Evolutionary conservation across 2,888 invertebrate species (phyloP).

Genomic region (Apotomis capreana): DNA sequence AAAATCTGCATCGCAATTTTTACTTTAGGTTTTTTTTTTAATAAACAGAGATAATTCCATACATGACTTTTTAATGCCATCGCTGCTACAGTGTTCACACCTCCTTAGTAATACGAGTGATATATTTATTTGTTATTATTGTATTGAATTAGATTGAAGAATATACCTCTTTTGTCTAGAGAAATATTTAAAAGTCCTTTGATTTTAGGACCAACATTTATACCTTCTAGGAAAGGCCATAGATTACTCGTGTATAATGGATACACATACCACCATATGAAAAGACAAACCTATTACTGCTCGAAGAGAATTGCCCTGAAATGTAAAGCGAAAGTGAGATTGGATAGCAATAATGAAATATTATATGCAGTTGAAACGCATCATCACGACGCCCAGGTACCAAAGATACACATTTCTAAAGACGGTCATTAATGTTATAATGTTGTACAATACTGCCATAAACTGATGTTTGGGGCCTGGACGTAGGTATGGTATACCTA

Average conservation of each 20-base stretch:
- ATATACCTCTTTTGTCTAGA: too few relatives aligned
- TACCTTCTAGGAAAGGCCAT: constrained; percentile 25
- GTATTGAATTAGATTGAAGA: too few relatives aligned
- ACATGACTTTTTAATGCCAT: too few relatives aligned
- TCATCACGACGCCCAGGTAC: background rate
- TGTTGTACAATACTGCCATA: too few relatives aligned
- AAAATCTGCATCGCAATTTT: too few relatives aligned
- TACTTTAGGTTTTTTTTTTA: too few relatives aligned
- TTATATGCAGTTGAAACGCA: background rate
- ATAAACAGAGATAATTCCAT: too few relatives aligned
- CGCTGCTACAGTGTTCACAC: too few relatives aligned
- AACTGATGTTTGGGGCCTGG: too few relatives aligned
- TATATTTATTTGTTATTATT: too few relatives aligned
- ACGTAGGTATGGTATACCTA: too few relatives aligned
- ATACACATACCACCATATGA: background rate
- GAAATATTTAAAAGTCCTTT: background rate
- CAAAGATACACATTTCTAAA: background rate
- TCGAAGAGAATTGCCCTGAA: constrained; percentile 1
- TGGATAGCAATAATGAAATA: background rate
- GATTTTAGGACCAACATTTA: constrained; percentile 14
- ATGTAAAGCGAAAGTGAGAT: constrained; percentile 10
- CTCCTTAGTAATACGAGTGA: too few relatives aligned
- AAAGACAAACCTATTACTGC: background rate
- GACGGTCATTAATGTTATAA: background rate
- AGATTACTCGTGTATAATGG: background rate